phyloP scores from a whole-genome alignment of 1,140 invertebrate species.

The Belonocnema kinseyi region DNA sequence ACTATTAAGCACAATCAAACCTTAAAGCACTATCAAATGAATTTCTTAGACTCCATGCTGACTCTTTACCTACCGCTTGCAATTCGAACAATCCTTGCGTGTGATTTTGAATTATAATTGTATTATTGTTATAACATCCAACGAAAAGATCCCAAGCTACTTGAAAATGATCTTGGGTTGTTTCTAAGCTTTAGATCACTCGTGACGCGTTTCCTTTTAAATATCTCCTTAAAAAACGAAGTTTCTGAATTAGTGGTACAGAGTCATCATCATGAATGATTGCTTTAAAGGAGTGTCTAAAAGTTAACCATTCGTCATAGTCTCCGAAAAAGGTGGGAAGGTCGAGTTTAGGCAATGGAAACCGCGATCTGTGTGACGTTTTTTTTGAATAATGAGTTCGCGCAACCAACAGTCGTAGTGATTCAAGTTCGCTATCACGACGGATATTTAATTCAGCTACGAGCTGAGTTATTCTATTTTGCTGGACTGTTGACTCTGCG shows the following conservation, averaged over 20 bases:
- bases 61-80: not conserved
- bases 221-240: conserved; percentile 49
- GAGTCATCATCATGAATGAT: conserved; percentile 53
- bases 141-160: not conserved
- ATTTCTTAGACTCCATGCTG: conserved; percentile 27
- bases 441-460: not conserved
- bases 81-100: no score
- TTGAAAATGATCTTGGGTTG: not conserved
- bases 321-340: conserved; percentile 55
- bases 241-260: conserved; percentile 54
- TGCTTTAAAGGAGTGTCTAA: conserved; percentile 56
- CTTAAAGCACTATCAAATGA: conserved; percentile 58
- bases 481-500: not conserved
- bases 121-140: no score
- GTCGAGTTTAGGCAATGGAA: conserved; percentile 52
- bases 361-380: not conserved
- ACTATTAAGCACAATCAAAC: no score
- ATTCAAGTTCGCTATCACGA: no score
- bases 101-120: no score
- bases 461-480: not conserved
- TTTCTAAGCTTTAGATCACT: not conserved
- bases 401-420: no score
- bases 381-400: no score
- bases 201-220: not conserved
- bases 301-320: conserved; percentile 59